Evolutionary conservation across 2,113 vertebrate genomes (phyloP), one percentile per base, ranked within the genome.

Genomic region (Eublepharis macularius): DNA sequence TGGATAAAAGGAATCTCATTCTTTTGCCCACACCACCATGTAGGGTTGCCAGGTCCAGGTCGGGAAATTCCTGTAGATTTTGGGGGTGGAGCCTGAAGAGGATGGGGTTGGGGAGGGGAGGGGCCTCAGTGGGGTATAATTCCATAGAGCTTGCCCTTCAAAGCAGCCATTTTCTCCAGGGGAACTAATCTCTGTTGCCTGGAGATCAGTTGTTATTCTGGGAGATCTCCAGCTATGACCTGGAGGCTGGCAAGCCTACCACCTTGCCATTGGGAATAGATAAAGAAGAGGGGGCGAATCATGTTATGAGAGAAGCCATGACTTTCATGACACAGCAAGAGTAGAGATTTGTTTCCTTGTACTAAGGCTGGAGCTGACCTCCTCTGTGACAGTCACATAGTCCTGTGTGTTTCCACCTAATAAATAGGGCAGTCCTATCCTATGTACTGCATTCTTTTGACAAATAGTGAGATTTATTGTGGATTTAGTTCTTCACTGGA

Each of bases 361-460:
- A 93, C 76, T 80, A 81, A 80, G 65, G 86, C 82, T 84, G 91
- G 89, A 92, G 88, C 85, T 86, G 82, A 83, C 41, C 24, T 60
- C 45, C 39, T 32, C 9, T 51, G 29, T 49, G 32, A 77, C 6
- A 43, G 43, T 34, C 66, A 75, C 57, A 47, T 29, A 63, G 24
- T 63, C 60, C 60, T 29, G 24, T 63, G 70, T 0, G 51, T 86
- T 34, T 65, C 66, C 63, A 66, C 72, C 84, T 51, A 39, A 76
- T 76, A 6, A 17, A 0, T 47, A 66, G 76, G 75, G 39, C 47
- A 41, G 1, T 4, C 32, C 16, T 65, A n/a, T n/a, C 74, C 54
- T 36, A 16, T 6, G 39, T 82, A 0, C 8, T 0, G 11, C 83
- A 69, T 36, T 66, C 10, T 73, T 21, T 69, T 86, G 34, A 66